A percentile compares a stretch with the other conserved stretches of the same genome.
Conservation (phyloP, 1,140 invertebrate species). For the Plodia interpunctella region DNA sequence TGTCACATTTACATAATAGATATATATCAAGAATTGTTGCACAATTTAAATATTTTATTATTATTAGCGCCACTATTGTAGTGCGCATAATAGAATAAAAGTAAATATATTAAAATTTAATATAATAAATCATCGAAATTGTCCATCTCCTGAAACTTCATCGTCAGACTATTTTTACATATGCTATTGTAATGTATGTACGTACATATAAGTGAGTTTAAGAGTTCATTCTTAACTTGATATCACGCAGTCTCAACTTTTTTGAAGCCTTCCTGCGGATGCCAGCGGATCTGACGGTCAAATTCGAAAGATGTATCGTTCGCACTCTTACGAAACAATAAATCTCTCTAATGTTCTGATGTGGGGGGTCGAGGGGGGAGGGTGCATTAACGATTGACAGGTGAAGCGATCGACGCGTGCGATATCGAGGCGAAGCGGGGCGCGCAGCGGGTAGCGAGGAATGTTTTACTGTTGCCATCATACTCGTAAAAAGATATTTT, state of each 20-base stretch:
- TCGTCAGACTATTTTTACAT: too few relatives aligned
- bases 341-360: constrained; percentile 9
- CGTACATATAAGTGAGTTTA: too few relatives aligned
- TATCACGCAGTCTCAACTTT: not conserved
- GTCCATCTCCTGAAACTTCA: too few relatives aligned
- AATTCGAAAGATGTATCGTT: constrained; percentile 13
- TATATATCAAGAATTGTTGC: too few relatives aligned
- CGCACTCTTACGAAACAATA: constrained; percentile 8
- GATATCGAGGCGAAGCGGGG: constrained; percentile 6
- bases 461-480: not conserved
- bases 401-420: constrained; percentile 10
- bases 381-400: constrained; percentile 16
- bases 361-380: not conserved
- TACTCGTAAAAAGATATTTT: not conserved
- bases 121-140: too few relatives aligned
- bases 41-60: too few relatives aligned
- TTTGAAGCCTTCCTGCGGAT: too few relatives aligned
- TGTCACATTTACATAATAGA: too few relatives aligned
- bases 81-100: too few relatives aligned
- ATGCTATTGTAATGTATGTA: too few relatives aligned
- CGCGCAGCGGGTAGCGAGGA: not conserved
- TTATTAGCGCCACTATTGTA: too few relatives aligned
- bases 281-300: not conserved
- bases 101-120: too few relatives aligned
- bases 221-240: not conserved